phyloP scores from a whole-genome alignment of 2,113 vertebrate genomes.

The Pachycephala philippinensis region DNA sequence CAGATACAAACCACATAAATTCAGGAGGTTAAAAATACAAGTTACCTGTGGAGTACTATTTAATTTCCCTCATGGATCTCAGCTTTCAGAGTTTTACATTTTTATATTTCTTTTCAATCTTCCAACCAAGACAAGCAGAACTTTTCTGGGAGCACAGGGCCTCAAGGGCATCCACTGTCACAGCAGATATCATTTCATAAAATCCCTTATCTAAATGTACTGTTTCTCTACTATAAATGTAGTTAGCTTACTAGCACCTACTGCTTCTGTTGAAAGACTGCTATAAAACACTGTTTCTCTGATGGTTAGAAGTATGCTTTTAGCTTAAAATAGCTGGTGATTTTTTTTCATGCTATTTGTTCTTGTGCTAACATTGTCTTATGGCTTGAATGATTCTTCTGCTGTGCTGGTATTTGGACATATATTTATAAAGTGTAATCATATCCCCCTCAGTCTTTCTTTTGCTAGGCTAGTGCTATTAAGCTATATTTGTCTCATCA shows the following conservation, averaged over 20 bases:
- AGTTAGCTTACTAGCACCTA: neutral
- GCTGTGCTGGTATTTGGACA: neutral
- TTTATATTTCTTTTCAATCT: neutral
- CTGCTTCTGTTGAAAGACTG: neutral
- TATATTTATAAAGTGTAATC: conserved; percentile 21
- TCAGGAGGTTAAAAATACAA: neutral
- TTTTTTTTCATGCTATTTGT: neutral
- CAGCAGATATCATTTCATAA: neutral
- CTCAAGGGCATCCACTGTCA: neutral
- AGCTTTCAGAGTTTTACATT: neutral
- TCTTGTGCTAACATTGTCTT: neutral
- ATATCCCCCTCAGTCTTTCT: neutral
- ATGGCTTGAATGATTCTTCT: neutral
- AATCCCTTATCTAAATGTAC: neutral
- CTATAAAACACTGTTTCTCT: neutral
- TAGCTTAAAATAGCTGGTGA: neutral
- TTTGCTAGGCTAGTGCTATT: neutral
- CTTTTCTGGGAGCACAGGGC: neutral
- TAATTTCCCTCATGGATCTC: neutral
- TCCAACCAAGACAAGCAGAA: neutral
- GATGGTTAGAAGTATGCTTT: neutral
- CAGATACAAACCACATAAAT: neutral
- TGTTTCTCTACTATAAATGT: neutral
- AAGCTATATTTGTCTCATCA: conserved; percentile 15
- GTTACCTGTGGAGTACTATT: neutral